Evolutionary conservation across 2,888 invertebrate species (phyloP).

Genomic region (Dicycla oo): DNA sequence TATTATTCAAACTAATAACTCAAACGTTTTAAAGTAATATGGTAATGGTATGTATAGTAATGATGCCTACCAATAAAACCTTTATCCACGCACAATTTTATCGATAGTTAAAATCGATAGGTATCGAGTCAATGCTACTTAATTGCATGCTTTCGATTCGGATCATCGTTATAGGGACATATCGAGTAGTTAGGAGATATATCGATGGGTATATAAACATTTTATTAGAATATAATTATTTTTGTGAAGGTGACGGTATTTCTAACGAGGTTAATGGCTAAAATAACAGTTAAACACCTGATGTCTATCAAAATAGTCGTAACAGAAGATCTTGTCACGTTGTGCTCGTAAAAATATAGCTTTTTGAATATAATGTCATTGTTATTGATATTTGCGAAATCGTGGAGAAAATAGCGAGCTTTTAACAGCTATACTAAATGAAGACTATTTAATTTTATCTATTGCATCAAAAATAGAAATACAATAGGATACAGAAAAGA

Average conservation of each 20-base stretch:
- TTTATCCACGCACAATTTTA: constrained; percentile 80
- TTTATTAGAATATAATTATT: constrained; percentile 56
- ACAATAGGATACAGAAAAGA: not conserved
- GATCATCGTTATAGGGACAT: constrained; percentile 70
- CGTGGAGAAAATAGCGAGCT: constrained; percentile 24
- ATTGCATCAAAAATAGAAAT: not conserved
- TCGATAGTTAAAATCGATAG: constrained; percentile 69
- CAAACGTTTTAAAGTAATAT: constrained; percentile 60
- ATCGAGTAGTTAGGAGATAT: constrained; percentile 61
- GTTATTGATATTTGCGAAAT: constrained; percentile 48
- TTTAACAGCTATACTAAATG: constrained; percentile 12
- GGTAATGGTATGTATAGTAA: constrained; percentile 73
- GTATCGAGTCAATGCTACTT: constrained; percentile 76
- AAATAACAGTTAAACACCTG: constrained; percentile 59
- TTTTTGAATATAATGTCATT: constrained; percentile 47
- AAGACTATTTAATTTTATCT: constrained; percentile 29
- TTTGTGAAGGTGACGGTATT: constrained; percentile 53
- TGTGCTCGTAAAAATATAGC: constrained; percentile 50
- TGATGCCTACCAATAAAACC: constrained; percentile 71
- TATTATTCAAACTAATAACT: constrained; percentile 40
- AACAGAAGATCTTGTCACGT: constrained; percentile 62
- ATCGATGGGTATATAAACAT: constrained; percentile 54
- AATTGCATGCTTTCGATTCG: constrained; percentile 78
- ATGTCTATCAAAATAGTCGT: constrained; percentile 58
- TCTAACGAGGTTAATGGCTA: constrained; percentile 56